Percentiles rank a stretch among this genome's conserved stretches.
phyloP scores from a whole-genome alignment of 2,888 invertebrate genomes.

The Heteromurus nitidus region DNA sequence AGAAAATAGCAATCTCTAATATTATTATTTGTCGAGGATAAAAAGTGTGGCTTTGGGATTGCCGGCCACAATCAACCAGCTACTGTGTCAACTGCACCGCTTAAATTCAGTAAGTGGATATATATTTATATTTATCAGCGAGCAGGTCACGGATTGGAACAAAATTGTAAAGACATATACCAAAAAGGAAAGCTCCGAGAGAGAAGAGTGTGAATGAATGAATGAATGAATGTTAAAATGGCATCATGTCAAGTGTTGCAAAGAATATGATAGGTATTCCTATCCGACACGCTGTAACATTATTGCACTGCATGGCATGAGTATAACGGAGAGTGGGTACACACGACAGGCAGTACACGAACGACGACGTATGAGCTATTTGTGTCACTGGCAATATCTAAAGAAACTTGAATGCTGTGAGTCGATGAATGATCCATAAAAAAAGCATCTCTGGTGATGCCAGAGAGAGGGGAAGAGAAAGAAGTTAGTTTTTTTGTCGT shows the following conservation, averaged over 20 bases:
- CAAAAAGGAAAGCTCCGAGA: conserved; percentile 55
- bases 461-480: not conserved
- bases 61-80: not conserved
- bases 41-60: not conserved
- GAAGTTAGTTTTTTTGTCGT: not conserved
- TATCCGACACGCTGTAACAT: too few relatives aligned
- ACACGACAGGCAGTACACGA: not conserved
- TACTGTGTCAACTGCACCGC: not conserved
- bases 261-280: too few relatives aligned
- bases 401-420: not conserved
- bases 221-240: conserved; percentile 45
- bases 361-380: not conserved
- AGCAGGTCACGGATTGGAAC: conserved; percentile 61
- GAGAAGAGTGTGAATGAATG: conserved; percentile 31
- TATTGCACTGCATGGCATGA: too few relatives aligned
- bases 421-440: not conserved
- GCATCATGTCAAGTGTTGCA: too few relatives aligned
- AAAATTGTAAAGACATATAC: conserved; percentile 13
- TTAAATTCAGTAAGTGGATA: not conserved
- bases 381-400: not conserved
- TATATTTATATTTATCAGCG: conserved; percentile 14
- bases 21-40: not conserved
- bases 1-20: not conserved
- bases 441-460: not conserved
- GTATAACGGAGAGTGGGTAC: not conserved